These are phyloP conservation scores for Tetramorium alpestre DNA, from an alignment of 1,140 invertebrate species.

Conservation along the genomic window DNA sequence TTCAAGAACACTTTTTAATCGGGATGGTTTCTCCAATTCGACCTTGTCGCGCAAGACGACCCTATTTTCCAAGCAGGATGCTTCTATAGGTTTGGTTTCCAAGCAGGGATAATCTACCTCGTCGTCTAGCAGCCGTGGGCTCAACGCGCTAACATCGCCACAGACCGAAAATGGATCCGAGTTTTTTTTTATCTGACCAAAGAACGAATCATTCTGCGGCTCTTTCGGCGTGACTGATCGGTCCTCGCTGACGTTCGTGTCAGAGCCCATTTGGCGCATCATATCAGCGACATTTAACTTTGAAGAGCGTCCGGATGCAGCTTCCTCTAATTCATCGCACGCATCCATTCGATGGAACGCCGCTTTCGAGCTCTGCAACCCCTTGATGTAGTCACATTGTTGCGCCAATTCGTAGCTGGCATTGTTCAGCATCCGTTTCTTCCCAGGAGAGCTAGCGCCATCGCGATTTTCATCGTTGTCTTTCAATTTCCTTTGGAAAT, in stretches of 20 bases:
- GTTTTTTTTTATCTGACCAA: constrained; percentile 85
- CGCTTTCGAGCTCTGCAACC: constrained; percentile 55
- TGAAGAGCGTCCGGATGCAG: constrained; percentile 44
- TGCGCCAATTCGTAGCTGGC: constrained; percentile 84
- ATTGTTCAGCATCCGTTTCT: constrained; percentile 78
- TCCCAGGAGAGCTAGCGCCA: not conserved
- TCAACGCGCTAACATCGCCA: constrained; percentile 77
- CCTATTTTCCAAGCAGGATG: constrained; percentile 63
- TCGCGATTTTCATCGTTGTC: constrained; percentile 16
- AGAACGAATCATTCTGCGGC: constrained; percentile 65
- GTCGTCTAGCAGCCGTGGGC: constrained; percentile 73
- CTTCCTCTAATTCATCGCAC: constrained; percentile 80
- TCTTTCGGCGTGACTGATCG: not conserved
- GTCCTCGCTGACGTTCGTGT: constrained; percentile 71
- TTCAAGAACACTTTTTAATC: not conserved
- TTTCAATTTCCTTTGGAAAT: constrained; percentile 28
- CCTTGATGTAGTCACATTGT: constrained; percentile 80
- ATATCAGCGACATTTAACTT: constrained; percentile 66
- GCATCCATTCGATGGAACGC: constrained; percentile 82
- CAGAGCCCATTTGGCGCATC: constrained; percentile 59
- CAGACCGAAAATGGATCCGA: constrained; percentile 83
- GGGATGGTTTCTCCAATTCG: not conserved
- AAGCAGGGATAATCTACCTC: constrained; percentile 83
- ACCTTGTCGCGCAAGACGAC: constrained; percentile 35
- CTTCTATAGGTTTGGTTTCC: constrained; percentile 82